These are phyloP conservation scores for Jacana jacana DNA, from an alignment of 2,113 vertebrate species.

Conservation along the genomic window DNA sequence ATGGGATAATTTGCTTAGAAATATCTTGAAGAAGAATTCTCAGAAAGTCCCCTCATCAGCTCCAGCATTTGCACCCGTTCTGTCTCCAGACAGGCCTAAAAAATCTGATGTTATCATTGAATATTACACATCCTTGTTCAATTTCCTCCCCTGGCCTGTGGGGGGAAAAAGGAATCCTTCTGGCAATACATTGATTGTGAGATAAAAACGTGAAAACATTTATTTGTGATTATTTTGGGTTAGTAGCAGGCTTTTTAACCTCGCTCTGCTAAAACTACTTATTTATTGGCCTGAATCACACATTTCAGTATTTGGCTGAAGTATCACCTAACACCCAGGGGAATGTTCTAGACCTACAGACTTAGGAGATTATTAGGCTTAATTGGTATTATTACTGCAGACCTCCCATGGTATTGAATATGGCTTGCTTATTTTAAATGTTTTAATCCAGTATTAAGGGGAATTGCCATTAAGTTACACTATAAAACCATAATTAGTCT, in stretches of 20 bases:
- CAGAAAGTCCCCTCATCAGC: background rate
- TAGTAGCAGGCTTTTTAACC: background rate
- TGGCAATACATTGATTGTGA: background rate
- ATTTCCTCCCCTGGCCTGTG: background rate
- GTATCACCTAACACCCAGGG: background rate
- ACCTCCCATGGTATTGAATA: background rate
- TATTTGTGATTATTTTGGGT: background rate
- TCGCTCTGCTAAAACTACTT: background rate
- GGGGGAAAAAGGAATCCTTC: background rate
- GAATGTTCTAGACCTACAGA: background rate
- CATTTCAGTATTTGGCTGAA: background rate
- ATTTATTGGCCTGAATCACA: background rate
- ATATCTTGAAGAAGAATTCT: background rate
- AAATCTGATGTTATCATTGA: background rate
- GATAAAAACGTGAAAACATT: background rate
- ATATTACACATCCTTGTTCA: background rate
- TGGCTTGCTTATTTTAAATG: conserved; percentile 12
- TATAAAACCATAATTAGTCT: background rate
- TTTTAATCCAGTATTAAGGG: conserved; percentile 43
- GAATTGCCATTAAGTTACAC: conserved; percentile 12
- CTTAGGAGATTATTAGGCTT: background rate
- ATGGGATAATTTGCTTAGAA: background rate
- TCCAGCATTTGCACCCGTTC: background rate
- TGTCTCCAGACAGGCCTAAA: background rate
- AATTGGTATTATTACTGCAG: background rate